phyloP scores from a whole-genome alignment of 1,140 invertebrate genomes.

The Heliconius melpomene region DNA sequence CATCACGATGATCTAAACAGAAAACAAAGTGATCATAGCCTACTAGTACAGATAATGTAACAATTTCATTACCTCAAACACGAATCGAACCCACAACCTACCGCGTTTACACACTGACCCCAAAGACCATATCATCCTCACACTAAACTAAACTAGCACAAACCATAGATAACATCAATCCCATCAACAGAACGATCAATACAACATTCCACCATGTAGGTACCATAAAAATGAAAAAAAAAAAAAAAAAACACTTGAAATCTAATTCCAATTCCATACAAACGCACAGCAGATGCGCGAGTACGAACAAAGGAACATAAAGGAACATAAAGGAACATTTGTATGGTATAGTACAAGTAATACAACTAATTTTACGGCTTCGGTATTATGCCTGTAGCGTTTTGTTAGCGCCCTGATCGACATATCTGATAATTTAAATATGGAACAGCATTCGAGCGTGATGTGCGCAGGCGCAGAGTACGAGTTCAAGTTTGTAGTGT shows the following conservation, averaged over 20 bases:
- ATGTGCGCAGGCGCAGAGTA: conserved; percentile 42
- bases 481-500: neutral
- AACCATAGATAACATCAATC: conserved; percentile 1
- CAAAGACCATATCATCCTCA: too few relatives aligned
- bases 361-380: conserved; percentile 69
- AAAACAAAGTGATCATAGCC: too few relatives aligned
- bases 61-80: too few relatives aligned
- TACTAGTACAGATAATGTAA: too few relatives aligned
- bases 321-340: conserved; percentile 51
- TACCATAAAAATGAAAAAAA: conserved; percentile 45
- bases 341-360: conserved; percentile 51
- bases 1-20: too few relatives aligned
- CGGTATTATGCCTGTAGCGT: conserved; percentile 46
- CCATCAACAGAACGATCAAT: conserved; percentile 27
- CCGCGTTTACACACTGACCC: too few relatives aligned
- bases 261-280: conserved; percentile 65
- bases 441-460: conserved; percentile 65
- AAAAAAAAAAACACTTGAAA: conserved; percentile 64
- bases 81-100: too few relatives aligned
- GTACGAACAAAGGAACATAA: conserved; percentile 58
- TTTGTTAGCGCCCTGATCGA: conserved; percentile 68
- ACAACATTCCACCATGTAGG: conserved; percentile 28
- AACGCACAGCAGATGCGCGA: conserved; percentile 67
- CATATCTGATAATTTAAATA: conserved; percentile 77
- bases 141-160: neutral